phyloP scores from a whole-genome alignment of 2,797 vertebrate genomes.

The Miichthys miiuy region DNA sequence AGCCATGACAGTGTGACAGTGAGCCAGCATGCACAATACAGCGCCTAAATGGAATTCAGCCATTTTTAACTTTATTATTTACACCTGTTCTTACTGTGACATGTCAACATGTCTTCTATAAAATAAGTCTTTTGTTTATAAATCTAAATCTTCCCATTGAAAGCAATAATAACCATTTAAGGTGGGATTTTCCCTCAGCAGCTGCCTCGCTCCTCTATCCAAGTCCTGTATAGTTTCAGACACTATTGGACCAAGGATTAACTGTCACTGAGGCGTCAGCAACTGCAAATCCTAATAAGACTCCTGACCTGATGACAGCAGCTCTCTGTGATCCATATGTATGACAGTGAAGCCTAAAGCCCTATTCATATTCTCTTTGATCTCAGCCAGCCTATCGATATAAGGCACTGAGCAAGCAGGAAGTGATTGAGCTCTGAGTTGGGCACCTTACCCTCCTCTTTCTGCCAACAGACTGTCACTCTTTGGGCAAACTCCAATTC shows the following conservation, averaged over 20 bases:
- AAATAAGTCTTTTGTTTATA: neutral
- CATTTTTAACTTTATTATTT: neutral
- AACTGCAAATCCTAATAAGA: slow-evolving; percentile 12
- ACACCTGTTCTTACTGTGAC: neutral
- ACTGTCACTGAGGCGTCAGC: slow-evolving; percentile 16
- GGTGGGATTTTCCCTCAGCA: neutral
- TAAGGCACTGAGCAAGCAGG: slow-evolving; percentile 47
- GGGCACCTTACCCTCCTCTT: slow-evolving; percentile 43
- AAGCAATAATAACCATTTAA: neutral
- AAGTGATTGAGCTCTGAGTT: slow-evolving; percentile 56
- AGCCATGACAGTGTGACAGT: neutral
- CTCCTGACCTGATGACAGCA: slow-evolving; percentile 31
- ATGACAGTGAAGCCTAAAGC: slow-evolving; percentile 41
- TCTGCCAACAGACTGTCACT: slow-evolving; percentile 72
- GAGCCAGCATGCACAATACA: neutral
- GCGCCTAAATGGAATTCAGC: slow-evolving; percentile 7
- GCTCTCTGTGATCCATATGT: slow-evolving; percentile 50
- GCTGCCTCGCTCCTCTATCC: neutral
- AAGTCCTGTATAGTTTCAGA: slow-evolving; percentile 1
- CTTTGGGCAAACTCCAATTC: slow-evolving; percentile 62
- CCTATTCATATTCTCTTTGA: slow-evolving; percentile 50
- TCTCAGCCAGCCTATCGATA: slow-evolving; percentile 45
- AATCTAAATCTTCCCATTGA: neutral
- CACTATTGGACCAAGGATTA: slow-evolving; percentile 19
- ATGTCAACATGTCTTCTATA: neutral